Conservation (phyloP, 1,140 invertebrate species). For the Drosophila santomea region DNA sequence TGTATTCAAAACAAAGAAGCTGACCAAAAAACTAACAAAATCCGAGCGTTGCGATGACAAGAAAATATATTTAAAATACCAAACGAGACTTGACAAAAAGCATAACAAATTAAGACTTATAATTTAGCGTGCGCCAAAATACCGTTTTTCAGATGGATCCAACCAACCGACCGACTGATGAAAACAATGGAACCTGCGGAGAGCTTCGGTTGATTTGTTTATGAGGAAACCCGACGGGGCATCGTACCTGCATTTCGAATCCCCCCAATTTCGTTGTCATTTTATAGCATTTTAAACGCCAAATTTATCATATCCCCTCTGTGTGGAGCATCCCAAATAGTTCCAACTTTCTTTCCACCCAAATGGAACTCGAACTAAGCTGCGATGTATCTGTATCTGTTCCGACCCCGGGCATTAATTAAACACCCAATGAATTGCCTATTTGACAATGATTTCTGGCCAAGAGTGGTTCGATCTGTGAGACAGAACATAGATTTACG, state of each 20-base stretch:
- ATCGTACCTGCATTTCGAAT: slow-evolving; percentile 36
- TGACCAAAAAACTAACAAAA: slow-evolving; percentile 16
- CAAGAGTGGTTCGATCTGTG: slow-evolving; percentile 24
- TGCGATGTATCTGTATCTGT: slow-evolving; percentile 1
- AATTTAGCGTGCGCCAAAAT: slow-evolving; percentile 82
- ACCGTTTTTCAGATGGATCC: slow-evolving; percentile 54
- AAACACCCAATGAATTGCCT: slow-evolving; percentile 17
- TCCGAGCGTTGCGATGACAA: slow-evolving; percentile 25
- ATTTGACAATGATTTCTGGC: slow-evolving; percentile 50
- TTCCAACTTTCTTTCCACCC: slow-evolving; percentile 64
- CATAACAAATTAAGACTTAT: slow-evolving; percentile 78
- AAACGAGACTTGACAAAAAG: slow-evolving; percentile 60
- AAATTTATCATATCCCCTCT: slow-evolving; percentile 51
- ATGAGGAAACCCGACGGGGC: slow-evolving; percentile 57
- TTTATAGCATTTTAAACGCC: slow-evolving; percentile 72
- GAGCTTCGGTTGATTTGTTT: slow-evolving; percentile 64
- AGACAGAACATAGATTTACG: slow-evolving; percentile 26
- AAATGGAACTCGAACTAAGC: slow-evolving; percentile 23
- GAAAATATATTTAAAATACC: slow-evolving; percentile 55
- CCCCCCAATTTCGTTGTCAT: slow-evolving; percentile 33
- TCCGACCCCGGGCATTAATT: slow-evolving; percentile 26
- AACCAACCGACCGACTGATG: not conserved
- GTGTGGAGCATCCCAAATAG: slow-evolving; percentile 25
- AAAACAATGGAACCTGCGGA: slow-evolving; percentile 55
- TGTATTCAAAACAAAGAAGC: slow-evolving; percentile 19